Percentiles rank a stretch among this genome's conserved stretches.
Conservation (phyloP, 2,888 invertebrate species). For the Pyrgus malvae region DNA sequence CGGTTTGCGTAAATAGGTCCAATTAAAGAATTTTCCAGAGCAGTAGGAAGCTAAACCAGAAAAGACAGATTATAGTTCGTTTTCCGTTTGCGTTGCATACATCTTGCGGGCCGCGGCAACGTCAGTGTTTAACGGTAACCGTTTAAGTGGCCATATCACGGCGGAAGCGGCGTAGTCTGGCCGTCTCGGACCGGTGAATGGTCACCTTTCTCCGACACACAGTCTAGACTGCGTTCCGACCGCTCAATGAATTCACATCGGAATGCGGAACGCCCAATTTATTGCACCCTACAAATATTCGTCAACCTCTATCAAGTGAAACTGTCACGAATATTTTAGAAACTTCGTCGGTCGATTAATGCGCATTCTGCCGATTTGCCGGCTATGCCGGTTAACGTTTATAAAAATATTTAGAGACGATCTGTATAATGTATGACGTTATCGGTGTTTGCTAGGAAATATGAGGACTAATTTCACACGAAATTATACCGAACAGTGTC, state of each 20-base stretch:
- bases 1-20: no score
- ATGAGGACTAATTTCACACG: no score
- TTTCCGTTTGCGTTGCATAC: slow-evolving; percentile 27
- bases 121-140: slow-evolving; percentile 51
- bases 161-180: slow-evolving; percentile 52
- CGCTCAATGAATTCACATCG: slow-evolving; percentile 76
- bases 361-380: neutral
- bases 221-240: slow-evolving; percentile 68
- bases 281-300: slow-evolving; percentile 59
- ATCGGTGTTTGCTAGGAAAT: no score
- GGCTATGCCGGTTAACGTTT: no score
- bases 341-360: slow-evolving; percentile 46
- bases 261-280: slow-evolving; percentile 77
- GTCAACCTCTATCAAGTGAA: slow-evolving; percentile 51
- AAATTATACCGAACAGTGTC: slow-evolving; percentile 27
- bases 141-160: slow-evolving; percentile 55
- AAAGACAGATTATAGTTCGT: slow-evolving; percentile 1
- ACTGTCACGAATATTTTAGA: slow-evolving; percentile 59
- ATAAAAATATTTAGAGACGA: no score
- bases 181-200: slow-evolving; percentile 68
- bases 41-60: neutral
- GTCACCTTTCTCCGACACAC: slow-evolving; percentile 81
- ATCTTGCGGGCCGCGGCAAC: slow-evolving; percentile 18
- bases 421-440: no score
- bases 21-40: neutral